Conservation (phyloP, 1,140 invertebrate species). For the Ceratosolen solmsi region DNA sequence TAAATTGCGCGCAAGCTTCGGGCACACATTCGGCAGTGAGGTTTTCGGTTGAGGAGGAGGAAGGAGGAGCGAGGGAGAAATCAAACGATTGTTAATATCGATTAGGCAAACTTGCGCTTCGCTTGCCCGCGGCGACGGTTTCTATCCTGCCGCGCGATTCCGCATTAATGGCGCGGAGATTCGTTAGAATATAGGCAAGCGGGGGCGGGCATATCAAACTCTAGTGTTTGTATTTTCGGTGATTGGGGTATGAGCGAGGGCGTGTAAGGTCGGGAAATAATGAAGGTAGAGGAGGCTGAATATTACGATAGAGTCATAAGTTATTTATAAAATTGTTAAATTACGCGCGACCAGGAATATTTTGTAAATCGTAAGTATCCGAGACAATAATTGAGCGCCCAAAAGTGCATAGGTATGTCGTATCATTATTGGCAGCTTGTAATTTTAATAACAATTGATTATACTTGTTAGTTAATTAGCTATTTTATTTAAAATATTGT, state of each 20-base stretch:
- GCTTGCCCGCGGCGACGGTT: neutral
- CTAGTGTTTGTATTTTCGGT: neutral
- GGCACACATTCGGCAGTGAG: neutral
- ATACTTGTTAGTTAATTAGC: too few relatives aligned
- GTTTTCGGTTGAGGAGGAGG: neutral
- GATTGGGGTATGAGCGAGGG: neutral
- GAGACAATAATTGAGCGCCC: too few relatives aligned
- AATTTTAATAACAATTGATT: too few relatives aligned
- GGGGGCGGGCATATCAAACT: neutral
- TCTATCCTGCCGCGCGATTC: neutral
- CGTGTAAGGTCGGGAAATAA: neutral
- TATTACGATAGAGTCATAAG: too few relatives aligned
- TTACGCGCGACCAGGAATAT: too few relatives aligned
- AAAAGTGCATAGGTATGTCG: too few relatives aligned
- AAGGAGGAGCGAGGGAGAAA: neutral
- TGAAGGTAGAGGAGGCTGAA: too few relatives aligned
- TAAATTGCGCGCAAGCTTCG: slow-evolving; percentile 11
- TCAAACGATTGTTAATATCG: slow-evolving; percentile 1
- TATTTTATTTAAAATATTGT: too few relatives aligned
- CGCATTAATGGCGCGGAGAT: slow-evolving; percentile 3
- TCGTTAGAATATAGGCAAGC: slow-evolving; percentile 7
- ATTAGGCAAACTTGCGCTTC: slow-evolving; percentile 34
- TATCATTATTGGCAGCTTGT: too few relatives aligned
- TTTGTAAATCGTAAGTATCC: too few relatives aligned
- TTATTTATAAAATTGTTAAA: too few relatives aligned